phyloP scores from a whole-genome alignment of 2,113 vertebrate species.

The Pyxicephalus adspersus region DNA sequence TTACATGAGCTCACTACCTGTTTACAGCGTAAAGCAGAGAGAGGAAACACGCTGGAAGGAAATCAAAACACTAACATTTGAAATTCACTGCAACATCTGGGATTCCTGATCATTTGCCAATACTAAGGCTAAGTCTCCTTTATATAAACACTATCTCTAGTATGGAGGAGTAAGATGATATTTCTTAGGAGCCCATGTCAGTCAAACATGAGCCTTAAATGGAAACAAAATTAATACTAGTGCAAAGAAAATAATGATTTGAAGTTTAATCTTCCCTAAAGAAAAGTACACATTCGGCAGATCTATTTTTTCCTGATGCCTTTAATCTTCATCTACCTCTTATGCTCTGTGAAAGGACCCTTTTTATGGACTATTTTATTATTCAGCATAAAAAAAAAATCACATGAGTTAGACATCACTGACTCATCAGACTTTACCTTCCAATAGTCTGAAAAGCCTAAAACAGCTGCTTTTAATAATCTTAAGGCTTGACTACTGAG shows the following conservation, averaged over 20 bases:
- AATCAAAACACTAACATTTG: conserved; percentile 41
- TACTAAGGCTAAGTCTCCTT: conserved; percentile 33
- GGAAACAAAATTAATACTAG: background rate
- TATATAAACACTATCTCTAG: conserved; percentile 7
- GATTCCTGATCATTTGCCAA: conserved; percentile 34
- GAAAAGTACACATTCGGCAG: background rate
- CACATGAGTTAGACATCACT: background rate
- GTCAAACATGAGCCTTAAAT: conserved; percentile 1
- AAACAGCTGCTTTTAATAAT: too few relatives aligned
- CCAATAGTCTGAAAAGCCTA: too few relatives aligned
- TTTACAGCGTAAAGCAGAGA: conserved; percentile 26
- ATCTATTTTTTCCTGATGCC: background rate
- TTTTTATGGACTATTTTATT: too few relatives aligned
- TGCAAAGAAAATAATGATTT: conserved; percentile 11
- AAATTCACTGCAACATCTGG: conserved; percentile 45
- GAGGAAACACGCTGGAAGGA: conserved; percentile 49
- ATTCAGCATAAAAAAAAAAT: background rate
- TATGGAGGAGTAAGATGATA: background rate
- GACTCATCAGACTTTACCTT: background rate
- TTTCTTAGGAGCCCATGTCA: conserved; percentile 32
- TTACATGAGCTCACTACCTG: conserved; percentile 22
- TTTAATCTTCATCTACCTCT: background rate
- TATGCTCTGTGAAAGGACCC: too few relatives aligned
- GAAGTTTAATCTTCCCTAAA: background rate
- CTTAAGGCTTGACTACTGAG: too few relatives aligned